These are phyloP conservation scores for Campodea augens DNA, from an alignment of 1,140 invertebrate species.

Conservation along the genomic window DNA sequence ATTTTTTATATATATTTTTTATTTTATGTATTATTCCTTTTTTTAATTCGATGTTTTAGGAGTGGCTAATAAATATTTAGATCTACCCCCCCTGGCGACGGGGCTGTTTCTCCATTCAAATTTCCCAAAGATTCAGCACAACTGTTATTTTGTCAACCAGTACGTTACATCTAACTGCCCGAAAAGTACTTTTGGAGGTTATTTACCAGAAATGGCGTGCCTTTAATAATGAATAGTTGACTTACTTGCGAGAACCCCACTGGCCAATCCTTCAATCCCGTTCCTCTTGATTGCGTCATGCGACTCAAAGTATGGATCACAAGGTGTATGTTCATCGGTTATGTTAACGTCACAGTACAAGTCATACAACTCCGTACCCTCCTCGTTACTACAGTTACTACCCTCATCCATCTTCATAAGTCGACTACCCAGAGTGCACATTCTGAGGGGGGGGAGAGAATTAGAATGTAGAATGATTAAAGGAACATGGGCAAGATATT, in stretches of 20 bases:
- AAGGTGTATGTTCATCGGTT: conserved; percentile 25
- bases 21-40: too few species aligned
- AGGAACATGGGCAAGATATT: conserved; percentile 1
- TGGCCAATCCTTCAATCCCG: conserved; percentile 58
- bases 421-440: conserved; percentile 80
- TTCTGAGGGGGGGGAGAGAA: conserved; percentile 36
- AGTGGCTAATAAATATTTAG: too few species aligned
- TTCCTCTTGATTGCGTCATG: conserved; percentile 32
- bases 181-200: too few species aligned
- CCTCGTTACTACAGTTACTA: conserved; percentile 56
- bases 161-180: too few species aligned
- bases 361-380: conserved; percentile 36
- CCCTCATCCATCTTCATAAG: conserved; percentile 49
- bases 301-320: conserved; percentile 55
- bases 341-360: conserved; percentile 44
- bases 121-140: too few species aligned
- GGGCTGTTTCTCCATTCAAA: too few species aligned
- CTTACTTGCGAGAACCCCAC: conserved; percentile 52
- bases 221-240: too few species aligned
- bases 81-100: too few species aligned
- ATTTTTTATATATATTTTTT: too few species aligned
- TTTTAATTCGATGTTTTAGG: too few species aligned
- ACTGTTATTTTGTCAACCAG: too few species aligned
- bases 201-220: too few species aligned
- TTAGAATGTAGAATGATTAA: conserved; percentile 7